Base-by-base conservation (phyloP, 2,797 vertebrate genomes). In the Acrossocheilus wenchowensis region DNA sequence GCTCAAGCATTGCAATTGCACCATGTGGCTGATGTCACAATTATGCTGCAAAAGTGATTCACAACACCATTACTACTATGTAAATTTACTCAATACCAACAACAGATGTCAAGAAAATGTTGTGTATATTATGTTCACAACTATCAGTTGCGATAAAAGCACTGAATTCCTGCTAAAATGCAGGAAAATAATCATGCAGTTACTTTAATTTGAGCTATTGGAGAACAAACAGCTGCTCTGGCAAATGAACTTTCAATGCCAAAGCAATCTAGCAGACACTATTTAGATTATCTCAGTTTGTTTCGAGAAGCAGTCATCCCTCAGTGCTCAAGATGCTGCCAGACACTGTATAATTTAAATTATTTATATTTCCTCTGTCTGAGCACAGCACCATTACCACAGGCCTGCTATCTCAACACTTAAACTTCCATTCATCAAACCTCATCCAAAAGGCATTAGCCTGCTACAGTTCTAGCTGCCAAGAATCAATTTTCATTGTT, bases 301-400 rank as follows among this genome's bases (percentile, higher is more conserved):
- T 86, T 74, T 83, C 11, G 21, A 79, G 15, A 74, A 64, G 43
- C 66, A 86, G 81, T 79, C 48, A 83, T 54, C 23, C 77, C 39
- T 72, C 26, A 78, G 14, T 36, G 43, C 66, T 74, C 48, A 78
- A 82, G 17, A 78, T 74, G 54, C 45, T 82, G 72, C 71, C 88
- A 86, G 75, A 84, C 77, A 62, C 8, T 50, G 43, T 71, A 72
- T 64, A 41, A 84, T 78, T 89, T 89, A 62, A 89, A 90, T 88
- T 88, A 88, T 89, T 87, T 81, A 90, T 84, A 80, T 81, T 64
- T 87, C 82, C 78, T 78, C 81, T 78, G 73, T 84, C 80, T 87
- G 66, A 30, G 82, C 39, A 12, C 78, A 86, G 81, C 36, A 62
- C 45, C 81, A 82, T 87, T 83, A 85, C 75, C 71, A 71, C 30